Percentiles rank a stretch among this genome's conserved stretches.
phyloP scores from a whole-genome alignment of 2,113 vertebrate species.

The Protobothrops mucrosquamatus region DNA sequence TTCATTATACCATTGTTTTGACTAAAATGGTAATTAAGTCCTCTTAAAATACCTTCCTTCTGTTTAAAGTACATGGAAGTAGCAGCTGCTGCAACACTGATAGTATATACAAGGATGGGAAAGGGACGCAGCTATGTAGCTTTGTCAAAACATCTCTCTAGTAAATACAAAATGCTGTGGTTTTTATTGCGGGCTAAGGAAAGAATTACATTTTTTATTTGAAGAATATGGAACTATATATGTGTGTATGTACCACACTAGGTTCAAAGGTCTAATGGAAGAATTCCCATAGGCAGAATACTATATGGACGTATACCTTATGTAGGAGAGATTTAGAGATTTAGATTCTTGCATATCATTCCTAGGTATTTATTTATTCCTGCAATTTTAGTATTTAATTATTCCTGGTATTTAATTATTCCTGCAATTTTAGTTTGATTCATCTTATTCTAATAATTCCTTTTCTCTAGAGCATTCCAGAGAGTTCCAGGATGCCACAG shows the following conservation, averaged over 20 bases:
- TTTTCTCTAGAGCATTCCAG: constrained; percentile 81
- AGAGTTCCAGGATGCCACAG: constrained; percentile 87
- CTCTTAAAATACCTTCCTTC: neutral
- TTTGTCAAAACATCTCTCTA: neutral
- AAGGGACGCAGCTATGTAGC: neutral
- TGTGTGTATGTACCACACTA: neutral
- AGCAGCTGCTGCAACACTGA: neutral
- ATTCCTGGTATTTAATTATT: neutral
- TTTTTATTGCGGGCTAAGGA: neutral
- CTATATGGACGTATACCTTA: neutral
- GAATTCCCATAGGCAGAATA: neutral
- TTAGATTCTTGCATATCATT: neutral
- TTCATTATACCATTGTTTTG: neutral
- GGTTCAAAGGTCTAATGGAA: neutral
- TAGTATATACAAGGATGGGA: neutral
- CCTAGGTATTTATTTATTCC: neutral
- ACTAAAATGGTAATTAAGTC: neutral
- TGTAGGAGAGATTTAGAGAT: neutral
- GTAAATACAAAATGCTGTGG: neutral
- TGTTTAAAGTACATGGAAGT: neutral
- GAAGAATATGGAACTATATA: neutral
- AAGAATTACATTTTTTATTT: neutral
- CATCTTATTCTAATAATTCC: neutral
- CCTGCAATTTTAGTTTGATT: neutral
- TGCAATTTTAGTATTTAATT: neutral